Evolutionary conservation across 37 sponge, comb jelly and placozoan species (phyloP).

Genomic region (Mnemiopsis leidyi): DNA sequence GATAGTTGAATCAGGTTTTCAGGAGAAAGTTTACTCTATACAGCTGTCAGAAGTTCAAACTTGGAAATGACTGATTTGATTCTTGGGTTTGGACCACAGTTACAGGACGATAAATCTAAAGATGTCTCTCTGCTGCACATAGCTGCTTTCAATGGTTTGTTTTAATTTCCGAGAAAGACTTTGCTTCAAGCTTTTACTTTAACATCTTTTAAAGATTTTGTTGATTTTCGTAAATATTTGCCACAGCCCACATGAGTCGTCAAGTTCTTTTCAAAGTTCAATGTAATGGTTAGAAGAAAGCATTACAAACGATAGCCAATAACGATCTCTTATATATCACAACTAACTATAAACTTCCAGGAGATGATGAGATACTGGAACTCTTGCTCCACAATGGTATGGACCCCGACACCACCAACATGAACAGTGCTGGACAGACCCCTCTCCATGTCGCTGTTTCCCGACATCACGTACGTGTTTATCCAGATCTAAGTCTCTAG

Average conservation of each 20-base stretch:
- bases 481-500: no score
- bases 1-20: slow-evolving; percentile 38
- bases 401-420: neutral
- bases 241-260: no score
- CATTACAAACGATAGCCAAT: no score
- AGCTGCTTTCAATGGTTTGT: neutral
- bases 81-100: neutral
- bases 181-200: neutral
- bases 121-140: neutral
- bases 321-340: no score
- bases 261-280: no score
- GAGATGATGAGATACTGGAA: slow-evolving; percentile 33
- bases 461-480: neutral
- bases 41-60: neutral
- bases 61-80: neutral
- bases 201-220: neutral
- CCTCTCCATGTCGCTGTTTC: neutral
- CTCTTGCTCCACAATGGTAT: neutral
- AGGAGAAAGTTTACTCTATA: slow-evolving; percentile 8
- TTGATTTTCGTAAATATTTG: neutral
- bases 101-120: neutral
- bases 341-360: no score
- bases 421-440: neutral
- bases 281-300: no score
- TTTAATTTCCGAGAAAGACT: no score